Conservation (phyloP, 1,140 invertebrate genomes). For the Papilio helenus region DNA sequence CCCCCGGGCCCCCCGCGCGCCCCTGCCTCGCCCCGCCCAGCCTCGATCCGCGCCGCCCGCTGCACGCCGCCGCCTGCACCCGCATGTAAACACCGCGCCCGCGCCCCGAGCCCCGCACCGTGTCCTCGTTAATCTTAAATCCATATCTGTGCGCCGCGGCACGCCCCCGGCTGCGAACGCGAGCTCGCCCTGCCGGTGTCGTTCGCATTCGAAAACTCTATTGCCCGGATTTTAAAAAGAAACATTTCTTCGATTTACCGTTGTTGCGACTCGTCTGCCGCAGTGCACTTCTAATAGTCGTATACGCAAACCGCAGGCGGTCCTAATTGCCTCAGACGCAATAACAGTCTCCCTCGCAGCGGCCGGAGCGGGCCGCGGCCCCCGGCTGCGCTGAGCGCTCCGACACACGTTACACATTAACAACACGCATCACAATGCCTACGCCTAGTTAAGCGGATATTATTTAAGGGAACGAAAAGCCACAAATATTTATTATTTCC, state of each 20-base stretch:
- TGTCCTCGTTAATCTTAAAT: constrained; percentile 81
- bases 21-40: constrained; percentile 63
- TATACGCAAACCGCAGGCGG: constrained; percentile 46
- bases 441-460: constrained; percentile 15
- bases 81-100: constrained; percentile 68
- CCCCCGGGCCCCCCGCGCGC: constrained; percentile 46
- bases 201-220: constrained; percentile 27
- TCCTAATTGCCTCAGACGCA: constrained; percentile 50
- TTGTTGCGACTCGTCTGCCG: constrained; percentile 9
- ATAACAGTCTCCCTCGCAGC: constrained; percentile 49
- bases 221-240: constrained; percentile 1
- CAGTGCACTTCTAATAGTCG: not conserved
- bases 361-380: constrained; percentile 47
- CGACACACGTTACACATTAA: constrained; percentile 50
- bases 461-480: not conserved
- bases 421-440: constrained; percentile 38
- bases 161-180: constrained; percentile 51
- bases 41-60: constrained; percentile 67
- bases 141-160: constrained; percentile 74
- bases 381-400: constrained; percentile 55
- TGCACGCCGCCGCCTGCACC: constrained; percentile 61
- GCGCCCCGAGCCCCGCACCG: constrained; percentile 48
- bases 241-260: constrained; percentile 16
- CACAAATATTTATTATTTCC: constrained; percentile 27
- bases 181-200: constrained; percentile 37